Conservation (phyloP, 2,113 vertebrate genomes). For the Tragelaphus imberbis region DNA sequence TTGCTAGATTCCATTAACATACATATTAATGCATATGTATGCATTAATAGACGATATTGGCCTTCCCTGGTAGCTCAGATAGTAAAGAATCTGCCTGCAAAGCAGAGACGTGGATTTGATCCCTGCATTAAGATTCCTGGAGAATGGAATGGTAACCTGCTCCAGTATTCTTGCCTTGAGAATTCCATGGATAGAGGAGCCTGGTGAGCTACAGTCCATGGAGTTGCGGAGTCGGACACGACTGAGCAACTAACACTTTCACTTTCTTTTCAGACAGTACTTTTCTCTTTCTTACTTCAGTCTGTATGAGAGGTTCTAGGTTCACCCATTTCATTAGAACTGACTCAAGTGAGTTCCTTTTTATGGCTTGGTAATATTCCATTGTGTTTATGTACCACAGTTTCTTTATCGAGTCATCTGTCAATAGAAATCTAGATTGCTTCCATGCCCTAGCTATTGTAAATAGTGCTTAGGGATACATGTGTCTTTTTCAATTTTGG, state of each 20-base stretch:
- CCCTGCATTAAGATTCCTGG: background rate
- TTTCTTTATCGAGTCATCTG: background rate
- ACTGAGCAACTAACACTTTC: background rate
- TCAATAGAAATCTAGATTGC: background rate
- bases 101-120: rapidly evolving
- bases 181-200: background rate
- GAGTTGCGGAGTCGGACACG: rapidly evolving
- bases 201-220: background rate
- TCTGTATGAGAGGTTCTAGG: background rate
- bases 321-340: background rate
- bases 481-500: background rate
- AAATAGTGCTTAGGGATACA: background rate
- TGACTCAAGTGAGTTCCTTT: background rate
- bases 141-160: background rate
- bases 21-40: too few relatives aligned
- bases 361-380: background rate
- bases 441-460: background rate
- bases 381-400: background rate
- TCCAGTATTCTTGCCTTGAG: background rate
- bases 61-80: background rate
- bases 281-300: background rate
- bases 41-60: background rate
- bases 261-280: background rate
- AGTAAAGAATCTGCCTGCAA: background rate
- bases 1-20: background rate